Conservation (phyloP, 1,140 invertebrate genomes). For the Ephestia elutella region DNA sequence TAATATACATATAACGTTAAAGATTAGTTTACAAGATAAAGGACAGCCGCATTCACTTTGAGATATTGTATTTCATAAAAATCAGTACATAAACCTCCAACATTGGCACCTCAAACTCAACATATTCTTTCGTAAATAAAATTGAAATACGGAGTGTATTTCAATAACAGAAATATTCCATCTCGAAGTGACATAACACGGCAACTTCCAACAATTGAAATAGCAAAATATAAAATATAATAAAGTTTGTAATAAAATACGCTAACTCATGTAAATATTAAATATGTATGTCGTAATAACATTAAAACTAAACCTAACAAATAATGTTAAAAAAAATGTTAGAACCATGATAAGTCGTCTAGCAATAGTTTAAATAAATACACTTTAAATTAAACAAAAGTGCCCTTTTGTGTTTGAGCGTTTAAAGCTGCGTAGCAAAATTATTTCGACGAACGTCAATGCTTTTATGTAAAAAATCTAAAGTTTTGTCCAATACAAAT, state of each 20-base stretch:
- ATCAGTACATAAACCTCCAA: neutral
- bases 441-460: conserved; percentile 23
- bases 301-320: conserved; percentile 39
- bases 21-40: conserved; percentile 34
- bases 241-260: conserved; percentile 64
- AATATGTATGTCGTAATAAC: conserved; percentile 49
- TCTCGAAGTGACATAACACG: conserved; percentile 21
- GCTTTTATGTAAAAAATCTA: conserved; percentile 13
- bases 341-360: conserved; percentile 41
- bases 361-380: conserved; percentile 48
- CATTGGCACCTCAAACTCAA: neutral
- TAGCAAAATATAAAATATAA: conserved; percentile 64
- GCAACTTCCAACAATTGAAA: conserved; percentile 53
- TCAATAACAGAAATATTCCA: neutral
- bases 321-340: conserved; percentile 39
- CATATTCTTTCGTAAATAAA: neutral
- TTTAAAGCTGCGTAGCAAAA: conserved; percentile 44
- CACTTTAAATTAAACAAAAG: conserved; percentile 36
- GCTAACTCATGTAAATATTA: conserved; percentile 58
- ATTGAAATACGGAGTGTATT: neutral
- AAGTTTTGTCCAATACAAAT: neutral
- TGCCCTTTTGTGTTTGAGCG: conserved; percentile 37
- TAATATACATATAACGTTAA: conserved; percentile 61
- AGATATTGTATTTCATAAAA: conserved; percentile 8
- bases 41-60: conserved; percentile 8